Base-by-base conservation (phyloP, 23 tunicate genomes). In the Corella eumyota region DNA sequence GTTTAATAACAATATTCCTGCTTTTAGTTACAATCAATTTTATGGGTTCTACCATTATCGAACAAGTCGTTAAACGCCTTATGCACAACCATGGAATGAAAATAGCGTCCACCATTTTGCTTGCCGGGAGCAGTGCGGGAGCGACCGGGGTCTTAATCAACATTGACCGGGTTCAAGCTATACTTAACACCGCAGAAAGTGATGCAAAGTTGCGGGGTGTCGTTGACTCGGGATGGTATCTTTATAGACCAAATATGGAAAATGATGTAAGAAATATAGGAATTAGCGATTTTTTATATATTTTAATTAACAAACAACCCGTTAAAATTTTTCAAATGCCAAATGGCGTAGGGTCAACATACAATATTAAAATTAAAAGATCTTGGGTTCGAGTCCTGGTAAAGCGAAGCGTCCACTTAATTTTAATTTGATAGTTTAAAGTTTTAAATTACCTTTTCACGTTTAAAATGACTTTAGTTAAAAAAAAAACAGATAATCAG, bases 111-210 rank as follows among this genome's bases (percentile, higher is more conserved):
- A 36, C 17, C 2, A 54, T 78, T 25, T 4, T 78, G 19, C 32
- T 78, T 34, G 76, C 86, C 2, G 86, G 86, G 4, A 69, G 71
- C 76, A 78, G 86, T 27, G 86, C 86, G 33, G 86, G 86, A 61
- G 86, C 76, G 1, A 69, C 72, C 34, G 86, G 86, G 19, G 86
- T 78, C 21, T 69, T 78, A 24, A 45, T 78, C 58, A 78, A 78
- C 64, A 27, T 78, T 22, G 86, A 78, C 70, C 71, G 76, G 0
- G 53, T 78, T 24, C 76, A 78, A 61, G 27, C 21, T 15, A 9
- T 38, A 2, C 29, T 78, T 23, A 52, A n/a, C n/a, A 13, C 50
- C 45, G 62, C 40, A 47, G 70, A 65, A 30, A 47, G 60, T 24
- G 33, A 30, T 22, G 86, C 68, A 11, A 34, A 25, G 28, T 68